These are phyloP conservation scores for Brachyrhaphis roseni DNA, from an alignment of 2,797 vertebrate genomes.

Conservation along the genomic window DNA sequence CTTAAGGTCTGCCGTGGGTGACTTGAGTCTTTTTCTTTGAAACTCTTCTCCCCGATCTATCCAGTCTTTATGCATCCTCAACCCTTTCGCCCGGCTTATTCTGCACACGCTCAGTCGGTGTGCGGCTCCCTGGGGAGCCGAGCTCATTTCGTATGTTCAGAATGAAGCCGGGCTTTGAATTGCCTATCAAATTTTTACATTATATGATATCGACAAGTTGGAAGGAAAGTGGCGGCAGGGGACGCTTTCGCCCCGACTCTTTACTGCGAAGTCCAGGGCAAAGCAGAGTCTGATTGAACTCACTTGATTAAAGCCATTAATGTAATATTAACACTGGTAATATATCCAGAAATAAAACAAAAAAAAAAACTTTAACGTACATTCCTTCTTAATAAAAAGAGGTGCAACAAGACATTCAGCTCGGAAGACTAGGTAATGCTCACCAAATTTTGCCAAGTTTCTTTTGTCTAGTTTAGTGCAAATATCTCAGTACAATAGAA, in stretches of 20 bases:
- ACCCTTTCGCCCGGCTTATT: conserved; percentile 43
- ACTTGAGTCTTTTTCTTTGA: conserved; percentile 47
- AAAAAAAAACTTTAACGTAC: conserved; percentile 23
- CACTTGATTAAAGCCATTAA: conserved; percentile 63
- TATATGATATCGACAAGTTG: conserved; percentile 80
- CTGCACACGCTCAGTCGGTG: conserved; percentile 54
- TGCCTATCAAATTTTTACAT: conserved; percentile 80
- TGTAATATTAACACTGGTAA: conserved; percentile 52
- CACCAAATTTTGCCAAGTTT: neutral
- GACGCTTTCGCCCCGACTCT: conserved; percentile 28
- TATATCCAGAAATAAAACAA: neutral
- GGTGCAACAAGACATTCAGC: neutral
- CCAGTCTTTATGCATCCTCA: conserved; percentile 41
- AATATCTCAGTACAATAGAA: too few relatives aligned
- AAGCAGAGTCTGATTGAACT: conserved; percentile 51
- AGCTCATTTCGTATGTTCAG: conserved; percentile 71
- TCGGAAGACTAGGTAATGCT: neutral
- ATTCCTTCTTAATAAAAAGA: conserved; percentile 3
- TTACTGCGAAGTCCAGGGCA: conserved; percentile 32
- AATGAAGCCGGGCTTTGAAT: conserved; percentile 60
- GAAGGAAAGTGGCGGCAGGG: conserved; percentile 31
- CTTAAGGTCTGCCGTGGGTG: conserved; percentile 56
- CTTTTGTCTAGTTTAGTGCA: too few relatives aligned
- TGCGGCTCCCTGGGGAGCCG: conserved; percentile 39
- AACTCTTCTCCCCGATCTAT: conserved; percentile 26